Evolutionary conservation across 2,888 invertebrate species (phyloP), one percentile per base, ranked within the genome.

Genomic region (Phalera bucephala): DNA sequence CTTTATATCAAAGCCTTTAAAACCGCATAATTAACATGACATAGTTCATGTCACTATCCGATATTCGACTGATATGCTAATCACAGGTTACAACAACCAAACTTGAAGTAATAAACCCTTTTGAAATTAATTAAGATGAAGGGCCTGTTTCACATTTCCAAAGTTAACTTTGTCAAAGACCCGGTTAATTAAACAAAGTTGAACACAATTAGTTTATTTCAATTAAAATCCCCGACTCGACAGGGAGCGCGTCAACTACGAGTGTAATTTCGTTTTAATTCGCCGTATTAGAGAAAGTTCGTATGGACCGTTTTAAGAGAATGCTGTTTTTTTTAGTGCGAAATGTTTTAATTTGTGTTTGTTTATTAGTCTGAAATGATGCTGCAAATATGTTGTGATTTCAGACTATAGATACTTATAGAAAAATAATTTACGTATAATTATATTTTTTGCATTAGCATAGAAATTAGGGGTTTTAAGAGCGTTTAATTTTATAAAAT

Each of bases 111-210:
- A 62, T 64, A 64, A 64, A 50, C 53, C 56, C 57, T 50, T 62
- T 52, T 48, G 47, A 62, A 70, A 66, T 71, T 71, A 69, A 73
- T 72, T 72, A 62, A 66, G 57, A 65, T 50, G 46, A 57, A 51
- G 51, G 52, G 45, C 51, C 45, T 57, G 59, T 62, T 64, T 63
- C 56, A 64, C 64, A 66, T 67, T 69, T 64, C 39, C 52, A 43
- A 63, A 68, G 61, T 65, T 56, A 64, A 70, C 65, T 68, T 65
- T 61, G 56, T 65, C 65, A 68, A 73, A 72, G 68, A 64, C 60
- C 51, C 43, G 55, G 62, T 67, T 74, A 70, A 71, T 74, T 72
- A 69, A 68, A 72, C 57, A 60, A 57, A 67, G 69, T 66, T 64
- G 52, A 66, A 67, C 59, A 59, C 53, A 71, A 69, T 70, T 45